Evolutionary conservation across 1,140 invertebrate species (phyloP).

Genomic region (Drosophila equinoxialis): DNA sequence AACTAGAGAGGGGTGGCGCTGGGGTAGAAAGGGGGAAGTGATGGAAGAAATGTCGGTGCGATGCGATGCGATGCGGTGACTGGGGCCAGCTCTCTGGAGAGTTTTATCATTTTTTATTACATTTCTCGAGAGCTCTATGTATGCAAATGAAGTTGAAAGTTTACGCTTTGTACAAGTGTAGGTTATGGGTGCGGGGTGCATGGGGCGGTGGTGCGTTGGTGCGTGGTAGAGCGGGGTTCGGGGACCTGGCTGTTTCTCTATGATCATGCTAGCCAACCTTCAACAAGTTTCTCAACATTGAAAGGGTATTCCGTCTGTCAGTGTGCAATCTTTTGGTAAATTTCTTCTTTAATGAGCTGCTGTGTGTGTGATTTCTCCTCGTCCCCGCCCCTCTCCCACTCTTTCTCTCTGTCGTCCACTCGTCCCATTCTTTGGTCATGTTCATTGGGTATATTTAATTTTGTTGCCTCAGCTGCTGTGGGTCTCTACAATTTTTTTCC

Average conservation of each 20-base stretch:
- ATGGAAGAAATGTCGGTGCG: slow-evolving; percentile 26
- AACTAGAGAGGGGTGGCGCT: slow-evolving; percentile 36
- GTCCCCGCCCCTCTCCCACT: background rate
- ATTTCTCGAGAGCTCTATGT: slow-evolving; percentile 80
- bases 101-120: slow-evolving; percentile 82
- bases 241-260: background rate
- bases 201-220: slow-evolving; percentile 14
- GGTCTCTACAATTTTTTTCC: slow-evolving; percentile 15
- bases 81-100: slow-evolving; percentile 57
- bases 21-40: background rate
- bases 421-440: slow-evolving; percentile 21
- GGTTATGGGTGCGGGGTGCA: slow-evolving; percentile 30
- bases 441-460: slow-evolving; percentile 71
- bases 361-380: slow-evolving; percentile 44
- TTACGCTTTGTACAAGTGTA: slow-evolving; percentile 71
- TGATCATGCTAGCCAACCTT: background rate
- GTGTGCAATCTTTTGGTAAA: slow-evolving; percentile 1
- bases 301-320: slow-evolving; percentile 3
- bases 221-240: background rate
- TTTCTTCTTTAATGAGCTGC: slow-evolving; percentile 72
- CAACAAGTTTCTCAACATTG: slow-evolving; percentile 1
- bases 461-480: slow-evolving; percentile 47
- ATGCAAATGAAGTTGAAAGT: slow-evolving; percentile 81
- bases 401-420: slow-evolving; percentile 14
- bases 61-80: slow-evolving; percentile 6